Evolutionary conservation across 2,113 vertebrate genomes (phyloP), one percentile per base, ranked within the genome.

Genomic region (Holacanthus passer): DNA sequence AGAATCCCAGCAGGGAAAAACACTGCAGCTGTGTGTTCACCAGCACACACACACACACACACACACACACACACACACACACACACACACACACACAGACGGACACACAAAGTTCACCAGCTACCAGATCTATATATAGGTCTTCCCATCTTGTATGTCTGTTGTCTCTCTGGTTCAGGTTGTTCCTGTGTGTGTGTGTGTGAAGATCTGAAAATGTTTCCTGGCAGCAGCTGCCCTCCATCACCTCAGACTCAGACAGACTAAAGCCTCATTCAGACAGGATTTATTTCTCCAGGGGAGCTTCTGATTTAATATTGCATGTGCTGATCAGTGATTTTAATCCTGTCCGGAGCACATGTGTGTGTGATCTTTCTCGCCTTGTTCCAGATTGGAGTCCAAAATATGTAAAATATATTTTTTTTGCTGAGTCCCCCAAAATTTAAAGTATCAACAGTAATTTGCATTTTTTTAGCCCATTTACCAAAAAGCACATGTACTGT

Each of bases 1-100:
- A 92, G 66, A 90, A 88, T 96, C 93, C 93, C 77, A 77, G 90
- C 14, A 84, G 92, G 93, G 91, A 82, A 89, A 58, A 31, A 94
- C 93, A 81, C 79, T 91, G 90, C 87, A 31, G 62, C 43, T 39
- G 56, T 39, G 70, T 7, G 20, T 66, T 35, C 55, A 62, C 22
- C 20, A 47, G 59, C 45, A 39, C 53, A 52, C 35, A 19, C 56
- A 50, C 45, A n/a, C 19, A 24, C 20, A 50, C 19, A 24, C 27
- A 50, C n/a, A 22, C 37, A 45, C 39, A 41, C 39, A 41, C 39
- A 41, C 39, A 41, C 39, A 41, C 31, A 56, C 67, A 71, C 66
- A 70, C 66, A 60, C 32, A 64, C 32, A 62, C 66, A 72, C 35
- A 73, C 39, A 45, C 58, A 55, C 39, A 29, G 48, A 55, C 50